Percentiles rank a stretch among this genome's conserved stretches.
Conservation (phyloP, 2,888 invertebrate species). For the Willowsia nigromaculata region DNA sequence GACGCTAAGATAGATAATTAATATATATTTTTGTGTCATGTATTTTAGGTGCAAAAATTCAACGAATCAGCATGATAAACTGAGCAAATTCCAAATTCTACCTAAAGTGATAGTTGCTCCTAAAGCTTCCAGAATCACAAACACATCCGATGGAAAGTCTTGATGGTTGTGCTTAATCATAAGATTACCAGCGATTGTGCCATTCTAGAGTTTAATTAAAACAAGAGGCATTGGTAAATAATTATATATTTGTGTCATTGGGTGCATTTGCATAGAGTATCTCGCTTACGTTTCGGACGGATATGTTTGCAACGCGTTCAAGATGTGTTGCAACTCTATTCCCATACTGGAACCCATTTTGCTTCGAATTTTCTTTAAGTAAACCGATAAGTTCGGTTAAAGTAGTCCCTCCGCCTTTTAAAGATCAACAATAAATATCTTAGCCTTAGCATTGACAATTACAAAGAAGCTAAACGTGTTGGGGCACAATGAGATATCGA, state of each 20-base stretch:
- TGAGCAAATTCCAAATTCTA: constrained; percentile 35
- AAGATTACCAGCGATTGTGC: constrained; percentile 87
- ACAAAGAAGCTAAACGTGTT: no score
- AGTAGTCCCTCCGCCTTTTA: constrained; percentile 84
- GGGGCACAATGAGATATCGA: neutral
- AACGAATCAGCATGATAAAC: no score
- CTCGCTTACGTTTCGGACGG: constrained; percentile 86
- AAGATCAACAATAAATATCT: no score
- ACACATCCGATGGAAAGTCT: constrained; percentile 88
- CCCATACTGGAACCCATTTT: constrained; percentile 83
- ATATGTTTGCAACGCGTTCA: constrained; percentile 86
- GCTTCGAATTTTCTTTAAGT: constrained; percentile 79
- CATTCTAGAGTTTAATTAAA: constrained; percentile 80
- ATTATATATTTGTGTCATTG: no score
- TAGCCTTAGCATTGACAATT: no score
- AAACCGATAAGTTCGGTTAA: constrained; percentile 83
- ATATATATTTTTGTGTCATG: neutral
- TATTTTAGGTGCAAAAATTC: no score
- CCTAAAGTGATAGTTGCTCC: constrained; percentile 79
- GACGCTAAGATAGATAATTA: neutral
- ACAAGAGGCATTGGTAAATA: no score
- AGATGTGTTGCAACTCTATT: constrained; percentile 84
- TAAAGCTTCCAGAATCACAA: constrained; percentile 82
- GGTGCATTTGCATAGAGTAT: neutral
- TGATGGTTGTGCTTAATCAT: constrained; percentile 85